phyloP scores from a whole-genome alignment of 2,113 vertebrate species.

The Eulemur macaco region DNA sequence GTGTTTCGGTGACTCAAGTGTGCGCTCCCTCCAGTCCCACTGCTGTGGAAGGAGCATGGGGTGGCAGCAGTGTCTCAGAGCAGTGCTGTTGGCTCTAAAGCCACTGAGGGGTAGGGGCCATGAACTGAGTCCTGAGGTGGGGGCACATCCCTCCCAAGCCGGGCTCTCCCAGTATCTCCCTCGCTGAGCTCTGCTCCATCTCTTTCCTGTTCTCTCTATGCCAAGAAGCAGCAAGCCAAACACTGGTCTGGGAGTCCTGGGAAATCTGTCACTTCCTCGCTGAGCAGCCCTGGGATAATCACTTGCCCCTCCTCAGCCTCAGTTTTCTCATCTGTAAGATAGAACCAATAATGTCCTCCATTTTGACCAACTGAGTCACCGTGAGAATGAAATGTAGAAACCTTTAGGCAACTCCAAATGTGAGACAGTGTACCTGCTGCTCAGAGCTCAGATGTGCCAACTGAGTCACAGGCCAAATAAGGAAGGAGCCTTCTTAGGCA shows the following conservation, averaged over 20 bases:
- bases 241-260: background rate
- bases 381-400: background rate
- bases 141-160: background rate
- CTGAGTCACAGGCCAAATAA: background rate
- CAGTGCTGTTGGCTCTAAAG: background rate
- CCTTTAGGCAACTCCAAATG: background rate
- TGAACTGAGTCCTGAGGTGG: background rate
- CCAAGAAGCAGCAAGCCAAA: background rate
- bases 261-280: background rate
- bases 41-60: background rate
- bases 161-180: background rate
- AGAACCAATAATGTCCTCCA: background rate
- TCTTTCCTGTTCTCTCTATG: background rate
- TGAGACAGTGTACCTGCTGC: background rate
- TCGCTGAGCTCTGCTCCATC: background rate
- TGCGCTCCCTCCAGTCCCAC: background rate
- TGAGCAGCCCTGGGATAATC: background rate
- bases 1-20: background rate
- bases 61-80: slow-evolving; percentile 13
- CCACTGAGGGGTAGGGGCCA: background rate
- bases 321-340: background rate
- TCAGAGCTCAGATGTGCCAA: background rate
- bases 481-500: background rate
- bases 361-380: background rate
- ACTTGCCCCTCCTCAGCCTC: background rate